Evolutionary conservation across 2,113 vertebrate species (phyloP).

Genomic region (Gallinago undulata): DNA sequence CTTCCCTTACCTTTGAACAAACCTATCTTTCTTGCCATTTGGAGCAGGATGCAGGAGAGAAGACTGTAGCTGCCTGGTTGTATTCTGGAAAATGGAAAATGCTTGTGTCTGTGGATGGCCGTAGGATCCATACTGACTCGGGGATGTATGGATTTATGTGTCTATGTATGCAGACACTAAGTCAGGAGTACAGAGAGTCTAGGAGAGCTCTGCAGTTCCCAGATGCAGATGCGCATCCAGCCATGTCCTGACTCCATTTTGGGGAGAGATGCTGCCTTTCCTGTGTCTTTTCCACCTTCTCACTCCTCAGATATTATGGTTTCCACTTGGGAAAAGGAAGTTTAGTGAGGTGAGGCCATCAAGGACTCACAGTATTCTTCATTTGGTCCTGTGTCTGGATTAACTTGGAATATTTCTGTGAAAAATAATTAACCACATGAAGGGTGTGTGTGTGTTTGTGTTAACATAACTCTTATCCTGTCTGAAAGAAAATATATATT

Average conservation of each 20-base stretch:
- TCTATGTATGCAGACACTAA: no score
- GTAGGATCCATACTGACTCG: neutral
- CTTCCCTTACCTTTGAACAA: neutral
- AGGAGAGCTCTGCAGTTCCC: neutral
- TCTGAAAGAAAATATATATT: neutral
- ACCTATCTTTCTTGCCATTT: neutral
- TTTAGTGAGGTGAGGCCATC: neutral
- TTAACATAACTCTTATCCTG: neutral
- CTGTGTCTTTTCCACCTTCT: neutral
- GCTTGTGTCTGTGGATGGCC: neutral
- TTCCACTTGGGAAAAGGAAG: neutral
- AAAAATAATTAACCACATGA: neutral
- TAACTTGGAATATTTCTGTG: neutral
- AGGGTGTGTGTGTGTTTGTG: no score
- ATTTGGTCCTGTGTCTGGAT: neutral
- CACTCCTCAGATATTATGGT: neutral
- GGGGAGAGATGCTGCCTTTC: neutral
- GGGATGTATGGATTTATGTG: neutral
- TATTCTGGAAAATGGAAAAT: neutral
- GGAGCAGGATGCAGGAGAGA: neutral
- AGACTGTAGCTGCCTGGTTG: fast-evolving
- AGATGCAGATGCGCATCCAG: neutral
- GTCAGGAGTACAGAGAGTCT: neutral
- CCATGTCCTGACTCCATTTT: neutral
- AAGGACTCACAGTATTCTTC: fast-evolving